phyloP scores from a whole-genome alignment of 2,113 vertebrate species.

The Gavialis gangeticus region DNA sequence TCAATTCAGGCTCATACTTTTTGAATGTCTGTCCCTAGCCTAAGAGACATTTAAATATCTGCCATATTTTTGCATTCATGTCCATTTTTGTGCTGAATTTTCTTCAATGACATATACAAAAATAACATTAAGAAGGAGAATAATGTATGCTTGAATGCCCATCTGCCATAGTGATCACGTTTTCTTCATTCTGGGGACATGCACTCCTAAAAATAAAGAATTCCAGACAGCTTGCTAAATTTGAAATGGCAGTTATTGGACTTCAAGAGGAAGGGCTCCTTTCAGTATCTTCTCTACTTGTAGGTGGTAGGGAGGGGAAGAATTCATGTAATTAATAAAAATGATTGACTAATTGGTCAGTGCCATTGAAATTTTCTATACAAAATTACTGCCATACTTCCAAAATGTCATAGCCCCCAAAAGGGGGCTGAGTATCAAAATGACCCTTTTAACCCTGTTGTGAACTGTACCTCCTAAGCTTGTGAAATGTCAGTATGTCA shows the following conservation, averaged over 20 bases:
- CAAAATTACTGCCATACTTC: not conserved
- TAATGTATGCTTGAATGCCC: not conserved
- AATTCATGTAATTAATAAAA: not conserved
- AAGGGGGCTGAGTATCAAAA: too few species aligned
- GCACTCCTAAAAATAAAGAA: not conserved
- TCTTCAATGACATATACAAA: too few species aligned
- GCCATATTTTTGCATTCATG: not conserved
- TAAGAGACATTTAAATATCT: too few species aligned
- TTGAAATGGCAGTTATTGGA: not conserved
- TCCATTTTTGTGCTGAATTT: not conserved
- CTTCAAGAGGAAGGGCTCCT: not conserved
- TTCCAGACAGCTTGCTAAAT: not conserved
- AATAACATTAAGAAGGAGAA: too few species aligned
- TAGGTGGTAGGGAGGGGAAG: not conserved
- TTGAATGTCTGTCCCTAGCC: too few species aligned
- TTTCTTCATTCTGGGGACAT: not conserved
- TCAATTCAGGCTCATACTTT: too few species aligned
- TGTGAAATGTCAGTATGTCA: not conserved
- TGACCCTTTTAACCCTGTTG: too few species aligned
- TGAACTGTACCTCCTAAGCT: not conserved
- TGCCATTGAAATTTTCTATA: not conserved
- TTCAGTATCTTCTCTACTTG: not conserved
- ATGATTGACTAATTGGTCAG: not conserved
- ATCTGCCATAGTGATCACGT: not conserved
- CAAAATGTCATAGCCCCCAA: too few species aligned